Conservation (phyloP, 2,888 invertebrate genomes). For the Trachelus troglodyta region DNA sequence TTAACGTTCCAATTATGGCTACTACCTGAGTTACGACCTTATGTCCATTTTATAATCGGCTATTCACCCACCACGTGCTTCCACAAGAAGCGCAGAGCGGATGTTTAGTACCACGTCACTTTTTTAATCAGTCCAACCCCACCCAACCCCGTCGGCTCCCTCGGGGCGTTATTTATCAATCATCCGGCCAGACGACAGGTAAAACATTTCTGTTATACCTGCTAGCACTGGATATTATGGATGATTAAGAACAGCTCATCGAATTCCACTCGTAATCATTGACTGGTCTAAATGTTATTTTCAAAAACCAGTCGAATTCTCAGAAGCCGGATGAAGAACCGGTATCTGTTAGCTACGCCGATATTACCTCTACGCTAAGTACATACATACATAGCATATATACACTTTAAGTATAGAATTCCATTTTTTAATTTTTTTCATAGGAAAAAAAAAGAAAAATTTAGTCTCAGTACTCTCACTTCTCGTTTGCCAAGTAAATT, state of each 20-base stretch:
- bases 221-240: not conserved
- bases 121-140: constrained; percentile 29
- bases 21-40: not conserved
- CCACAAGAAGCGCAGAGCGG: constrained; percentile 26
- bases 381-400: not conserved
- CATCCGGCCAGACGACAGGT: constrained; percentile 10
- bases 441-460: not conserved
- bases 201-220: constrained; percentile 1
- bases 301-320: not conserved
- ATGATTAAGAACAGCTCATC: not conserved
- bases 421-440: not conserved
- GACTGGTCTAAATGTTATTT: not conserved
- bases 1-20: not conserved
- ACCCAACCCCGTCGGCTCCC: not conserved
- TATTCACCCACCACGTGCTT: constrained; percentile 7
- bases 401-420: not conserved
- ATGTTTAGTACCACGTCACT: constrained; percentile 22
- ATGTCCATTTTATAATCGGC: not conserved
- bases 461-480: not conserved
- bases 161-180: constrained; percentile 28
- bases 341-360: too few relatives aligned
- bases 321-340: not conserved
- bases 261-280: not conserved
- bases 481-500: not conserved
- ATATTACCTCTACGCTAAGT: too few relatives aligned